phyloP scores from a whole-genome alignment of 92 coral and sea anemone genomes.

The Muricea muricata region DNA sequence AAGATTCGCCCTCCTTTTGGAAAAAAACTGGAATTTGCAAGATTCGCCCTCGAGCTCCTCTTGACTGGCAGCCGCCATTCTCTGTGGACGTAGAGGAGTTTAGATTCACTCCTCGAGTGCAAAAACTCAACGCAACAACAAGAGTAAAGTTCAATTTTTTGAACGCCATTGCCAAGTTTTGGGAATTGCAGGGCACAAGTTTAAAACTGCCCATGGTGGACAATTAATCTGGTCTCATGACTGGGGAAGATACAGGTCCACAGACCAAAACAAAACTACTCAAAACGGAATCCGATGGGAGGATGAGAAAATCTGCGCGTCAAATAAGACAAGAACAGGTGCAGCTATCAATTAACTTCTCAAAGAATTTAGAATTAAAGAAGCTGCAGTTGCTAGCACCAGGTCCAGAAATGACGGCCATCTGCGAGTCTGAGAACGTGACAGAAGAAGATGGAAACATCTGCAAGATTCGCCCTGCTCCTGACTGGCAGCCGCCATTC shows the following conservation, averaged over 20 bases:
- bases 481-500: slow-evolving; percentile 99
- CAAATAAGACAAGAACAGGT: slow-evolving; percentile 37
- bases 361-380: slow-evolving; percentile 85
- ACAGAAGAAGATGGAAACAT: slow-evolving; percentile 28
- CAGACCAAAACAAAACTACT: neutral
- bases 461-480: slow-evolving; percentile 29
- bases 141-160: slow-evolving; percentile 98
- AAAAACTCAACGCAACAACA: slow-evolving; percentile 99
- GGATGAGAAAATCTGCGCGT: slow-evolving; percentile 29
- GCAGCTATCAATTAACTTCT: slow-evolving; percentile 71
- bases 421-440: slow-evolving; percentile 35
- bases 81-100: slow-evolving; percentile 97
- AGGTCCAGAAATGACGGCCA: slow-evolving; percentile 96
- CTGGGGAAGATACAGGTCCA: slow-evolving; percentile 62
- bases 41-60: slow-evolving; percentile 53
- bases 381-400: slow-evolving; percentile 93
- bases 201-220: slow-evolving; percentile 96
- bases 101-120: slow-evolving; percentile 95
- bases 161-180: slow-evolving; percentile 95
- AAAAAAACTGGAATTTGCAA: slow-evolving; percentile 26
- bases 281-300: neutral
- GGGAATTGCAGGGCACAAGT: slow-evolving; percentile 99
- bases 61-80: slow-evolving; percentile 99
- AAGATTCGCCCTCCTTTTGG: slow-evolving; percentile 99
- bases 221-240: slow-evolving; percentile 93